These are phyloP conservation scores for Cerceris ruficornis DNA, from an alignment of 2,888 invertebrate genomes.

Conservation along the genomic window DNA sequence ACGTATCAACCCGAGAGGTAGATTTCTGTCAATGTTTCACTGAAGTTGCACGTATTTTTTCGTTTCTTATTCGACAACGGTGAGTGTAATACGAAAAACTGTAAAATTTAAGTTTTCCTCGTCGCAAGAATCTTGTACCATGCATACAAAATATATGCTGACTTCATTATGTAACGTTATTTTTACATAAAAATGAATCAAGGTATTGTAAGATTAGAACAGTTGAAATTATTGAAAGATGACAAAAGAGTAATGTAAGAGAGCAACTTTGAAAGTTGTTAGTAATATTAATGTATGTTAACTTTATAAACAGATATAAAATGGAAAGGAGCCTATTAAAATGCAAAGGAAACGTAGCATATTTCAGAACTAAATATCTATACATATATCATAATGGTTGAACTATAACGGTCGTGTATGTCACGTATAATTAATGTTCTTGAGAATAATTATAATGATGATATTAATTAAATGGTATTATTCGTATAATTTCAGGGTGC, in stretches of 20 bases:
- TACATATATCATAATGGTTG: too few relatives aligned
- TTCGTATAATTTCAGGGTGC: too few relatives aligned
- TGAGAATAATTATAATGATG: too few relatives aligned
- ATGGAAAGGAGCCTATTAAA: neutral
- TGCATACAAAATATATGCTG: neutral
- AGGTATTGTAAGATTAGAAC: neutral
- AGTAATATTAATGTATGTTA: neutral
- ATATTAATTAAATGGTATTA: too few relatives aligned
- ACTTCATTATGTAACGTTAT: neutral
- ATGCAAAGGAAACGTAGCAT: too few relatives aligned
- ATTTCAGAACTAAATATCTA: too few relatives aligned
- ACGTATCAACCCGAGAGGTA: conserved; percentile 12
- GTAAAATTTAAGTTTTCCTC: neutral
- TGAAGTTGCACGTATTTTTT: conserved; percentile 4
- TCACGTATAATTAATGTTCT: too few relatives aligned
- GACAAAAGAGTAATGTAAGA: neutral
- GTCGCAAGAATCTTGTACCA: neutral
- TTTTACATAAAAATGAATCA: neutral
- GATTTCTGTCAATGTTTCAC: conserved; percentile 15
- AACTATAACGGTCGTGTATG: too few relatives aligned
- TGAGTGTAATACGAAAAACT: neutral
- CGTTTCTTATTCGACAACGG: neutral
- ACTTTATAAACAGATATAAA: neutral
- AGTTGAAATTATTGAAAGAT: neutral
- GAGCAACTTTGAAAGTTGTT: neutral